Evolutionary conservation across 1,140 invertebrate genomes (phyloP), one percentile per base, ranked within the genome.

Genomic region (Aleiodes sp.): DNA sequence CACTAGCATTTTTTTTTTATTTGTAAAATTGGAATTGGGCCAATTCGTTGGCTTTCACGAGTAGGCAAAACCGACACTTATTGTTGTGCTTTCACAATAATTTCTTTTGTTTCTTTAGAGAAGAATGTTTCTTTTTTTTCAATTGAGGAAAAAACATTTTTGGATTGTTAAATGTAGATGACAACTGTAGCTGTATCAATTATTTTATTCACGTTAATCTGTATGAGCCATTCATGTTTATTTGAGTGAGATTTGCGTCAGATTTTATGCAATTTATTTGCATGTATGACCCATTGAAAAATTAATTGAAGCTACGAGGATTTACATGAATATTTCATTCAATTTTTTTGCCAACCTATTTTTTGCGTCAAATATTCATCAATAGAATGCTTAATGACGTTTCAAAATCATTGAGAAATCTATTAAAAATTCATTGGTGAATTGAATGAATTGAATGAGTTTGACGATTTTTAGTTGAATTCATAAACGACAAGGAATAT

Each of bases 31-130:
- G 46, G 46, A 16, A 24, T 52, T 52, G 19, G 1, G 46, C 46
- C 46, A 52, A 52, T 52, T 52, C 19, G 46, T 52, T 52, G 46
- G 46, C 46, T 52, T 21, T 52, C 46, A 52, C 46, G 46, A 24
- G 46, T 52, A 52, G 46, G 46, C 46, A 52, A 52, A 52, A 52
- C 46, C 46, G 16, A 52, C 46, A 52, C 46, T 52, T 16, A 52
- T 52, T 52, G 46, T 52, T 52, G 19, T 52, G 3, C 46, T n/a
- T n/a, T n/a, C n/a, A n/a, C n/a, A n/a, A n/a, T n/a, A n/a, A n/a
- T n/a, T n/a, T n/a, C n/a, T n/a, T n/a, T n/a, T n/a, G n/a, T n/a
- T n/a, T n/a, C n/a, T n/a, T n/a, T n/a, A n/a, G n/a, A n/a, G n/a
- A n/a, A n/a, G n/a, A n/a, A n/a, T n/a, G n/a, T n/a, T n/a, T n/a